Percentiles rank a stretch among this genome's conserved stretches.
Conservation (phyloP, 1,140 invertebrate species). For the Zaprionus taronus region DNA sequence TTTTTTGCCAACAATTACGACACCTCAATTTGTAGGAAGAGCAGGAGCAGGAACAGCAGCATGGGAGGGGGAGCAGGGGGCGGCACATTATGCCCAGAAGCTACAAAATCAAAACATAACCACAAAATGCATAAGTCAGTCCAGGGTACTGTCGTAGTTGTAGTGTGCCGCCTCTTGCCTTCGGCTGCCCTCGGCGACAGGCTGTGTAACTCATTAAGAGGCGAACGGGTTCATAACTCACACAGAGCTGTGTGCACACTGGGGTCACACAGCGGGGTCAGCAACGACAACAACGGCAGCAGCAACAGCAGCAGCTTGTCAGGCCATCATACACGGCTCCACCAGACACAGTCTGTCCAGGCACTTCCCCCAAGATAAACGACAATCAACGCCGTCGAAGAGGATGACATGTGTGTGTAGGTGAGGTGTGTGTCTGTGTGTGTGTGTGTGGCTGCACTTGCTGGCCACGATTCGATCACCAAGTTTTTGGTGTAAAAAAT, state of each 20-base stretch:
- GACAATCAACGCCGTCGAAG: constrained; percentile 44
- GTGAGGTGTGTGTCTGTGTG: background rate
- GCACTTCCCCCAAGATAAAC: constrained; percentile 63
- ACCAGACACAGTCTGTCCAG: background rate
- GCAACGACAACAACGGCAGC: constrained; percentile 14
- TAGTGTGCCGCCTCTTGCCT: constrained; percentile 14
- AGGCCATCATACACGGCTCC: background rate
- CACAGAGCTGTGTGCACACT: constrained; percentile 4
- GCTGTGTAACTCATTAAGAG: constrained; percentile 66
- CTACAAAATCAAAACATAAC: constrained; percentile 59
- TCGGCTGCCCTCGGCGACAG: constrained; percentile 37
- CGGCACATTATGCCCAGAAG: constrained; percentile 68
- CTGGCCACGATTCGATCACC: constrained; percentile 22
- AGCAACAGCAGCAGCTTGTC: constrained; percentile 16
- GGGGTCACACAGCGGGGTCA: constrained; percentile 49
- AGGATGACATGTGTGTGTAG: constrained; percentile 62
- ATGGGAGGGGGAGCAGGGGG: background rate
- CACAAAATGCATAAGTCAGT: constrained; percentile 25
- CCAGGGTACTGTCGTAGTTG: background rate
- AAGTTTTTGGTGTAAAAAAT: constrained; percentile 41
- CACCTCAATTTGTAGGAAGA: constrained; percentile 70
- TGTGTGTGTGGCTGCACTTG: constrained; percentile 43
- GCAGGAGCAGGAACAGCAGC: background rate
- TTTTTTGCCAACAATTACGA: constrained; percentile 65
- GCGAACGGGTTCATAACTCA: constrained; percentile 77